Evolutionary conservation across 2,888 invertebrate species (phyloP).

Genomic region (Lasioglossum vierecki): DNA sequence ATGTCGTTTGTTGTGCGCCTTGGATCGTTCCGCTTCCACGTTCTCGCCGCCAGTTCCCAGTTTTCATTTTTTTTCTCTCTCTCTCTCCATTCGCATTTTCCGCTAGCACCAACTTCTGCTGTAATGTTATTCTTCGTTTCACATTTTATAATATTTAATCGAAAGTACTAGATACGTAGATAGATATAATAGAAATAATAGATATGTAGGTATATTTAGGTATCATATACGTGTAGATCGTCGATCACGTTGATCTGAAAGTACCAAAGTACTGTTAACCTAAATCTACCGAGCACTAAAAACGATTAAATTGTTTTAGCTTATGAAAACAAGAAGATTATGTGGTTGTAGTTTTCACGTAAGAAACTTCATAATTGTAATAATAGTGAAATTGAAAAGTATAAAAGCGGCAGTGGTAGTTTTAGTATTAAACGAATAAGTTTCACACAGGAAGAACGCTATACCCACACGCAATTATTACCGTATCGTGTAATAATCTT

Average conservation of each 20-base stretch:
- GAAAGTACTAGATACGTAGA: background rate
- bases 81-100: background rate
- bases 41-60: slow-evolving; percentile 21
- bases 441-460: background rate
- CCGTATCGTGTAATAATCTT: background rate
- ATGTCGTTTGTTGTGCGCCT: slow-evolving; percentile 30
- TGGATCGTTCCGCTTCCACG: slow-evolving; percentile 37
- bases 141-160: background rate
- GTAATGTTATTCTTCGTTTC: background rate
- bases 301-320: too few relatives aligned
- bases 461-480: background rate
- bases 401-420: too few relatives aligned
- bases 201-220: too few relatives aligned
- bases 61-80: background rate
- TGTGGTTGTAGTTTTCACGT: too few relatives aligned
- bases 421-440: background rate
- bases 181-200: too few relatives aligned
- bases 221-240: too few relatives aligned
- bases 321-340: too few relatives aligned
- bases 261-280: too few relatives aligned
- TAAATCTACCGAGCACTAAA: too few relatives aligned
- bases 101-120: background rate
- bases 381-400: too few relatives aligned
- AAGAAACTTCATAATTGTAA: too few relatives aligned
- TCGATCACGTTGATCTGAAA: too few relatives aligned